Percentiles rank a stretch among this genome's conserved stretches.
phyloP scores from a whole-genome alignment of 1,140 invertebrate genomes.

The Oryzaephilus surinamensis region DNA sequence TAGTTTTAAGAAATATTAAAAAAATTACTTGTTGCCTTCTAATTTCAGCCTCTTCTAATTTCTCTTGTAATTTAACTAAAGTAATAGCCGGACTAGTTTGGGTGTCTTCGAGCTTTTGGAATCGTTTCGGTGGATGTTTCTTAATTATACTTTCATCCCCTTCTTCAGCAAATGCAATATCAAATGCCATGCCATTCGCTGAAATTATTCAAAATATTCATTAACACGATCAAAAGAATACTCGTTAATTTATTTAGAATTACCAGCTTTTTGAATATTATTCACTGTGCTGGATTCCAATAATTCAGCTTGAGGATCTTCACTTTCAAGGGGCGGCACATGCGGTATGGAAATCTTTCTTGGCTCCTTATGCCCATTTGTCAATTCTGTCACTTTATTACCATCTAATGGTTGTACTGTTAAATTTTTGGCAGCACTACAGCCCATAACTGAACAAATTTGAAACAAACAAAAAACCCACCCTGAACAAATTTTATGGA shows the following conservation, averaged over 20 bases:
- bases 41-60: constrained; percentile 55
- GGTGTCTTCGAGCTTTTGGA: constrained; percentile 46
- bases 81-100: constrained; percentile 40
- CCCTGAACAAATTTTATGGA: too few species aligned
- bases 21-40: constrained; percentile 39
- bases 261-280: constrained; percentile 29
- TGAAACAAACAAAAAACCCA: too few species aligned
- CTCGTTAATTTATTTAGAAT: constrained; percentile 2
- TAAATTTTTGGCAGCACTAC: constrained; percentile 31
- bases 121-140: constrained; percentile 47
- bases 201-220: constrained; percentile 9
- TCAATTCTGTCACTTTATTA: constrained; percentile 13
- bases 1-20: background rate
- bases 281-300: constrained; percentile 24
- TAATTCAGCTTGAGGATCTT: constrained; percentile 25
- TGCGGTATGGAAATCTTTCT: constrained; percentile 20
- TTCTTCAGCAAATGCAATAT: constrained; percentile 47
- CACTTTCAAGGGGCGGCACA: constrained; percentile 24
- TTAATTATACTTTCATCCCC: constrained; percentile 39
- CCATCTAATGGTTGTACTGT: constrained; percentile 25
- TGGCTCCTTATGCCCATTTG: constrained; percentile 4
- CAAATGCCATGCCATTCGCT: constrained; percentile 46
- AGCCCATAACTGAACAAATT: constrained; percentile 31
- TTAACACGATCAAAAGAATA: background rate
- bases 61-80: constrained; percentile 51